Conservation (phyloP, 2,888 invertebrate species). For the Aphidoletes aphidimyza region DNA sequence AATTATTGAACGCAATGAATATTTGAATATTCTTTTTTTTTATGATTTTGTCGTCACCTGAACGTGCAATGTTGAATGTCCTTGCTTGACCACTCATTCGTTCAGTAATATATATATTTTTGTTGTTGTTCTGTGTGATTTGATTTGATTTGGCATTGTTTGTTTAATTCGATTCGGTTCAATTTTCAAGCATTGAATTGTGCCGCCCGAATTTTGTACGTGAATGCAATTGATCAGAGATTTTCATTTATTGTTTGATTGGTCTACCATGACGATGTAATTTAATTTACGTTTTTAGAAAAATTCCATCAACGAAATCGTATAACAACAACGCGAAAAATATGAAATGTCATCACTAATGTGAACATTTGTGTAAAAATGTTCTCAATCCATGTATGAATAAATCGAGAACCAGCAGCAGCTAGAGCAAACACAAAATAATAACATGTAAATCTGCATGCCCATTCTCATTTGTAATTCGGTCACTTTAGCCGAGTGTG, state of each 20-base stretch:
- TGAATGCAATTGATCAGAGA: not conserved
- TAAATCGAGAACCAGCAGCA: no score
- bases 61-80: no score
- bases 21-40: no score
- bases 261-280: not conserved
- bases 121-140: no score
- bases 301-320: no score
- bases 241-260: not conserved
- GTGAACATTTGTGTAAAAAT: constrained; percentile 30
- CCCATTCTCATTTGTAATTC: not conserved
- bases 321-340: not conserved
- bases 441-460: not conserved
- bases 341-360: constrained; percentile 4
- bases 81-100: no score
- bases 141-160: no score
- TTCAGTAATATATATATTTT: no score
- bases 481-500: not conserved
- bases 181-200: no score
- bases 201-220: not conserved
- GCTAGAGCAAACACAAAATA: not conserved
- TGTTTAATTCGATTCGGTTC: no score
- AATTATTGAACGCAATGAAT: no score
- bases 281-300: constrained; percentile 24
- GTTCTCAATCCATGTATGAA: not conserved
- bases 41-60: no score